These are phyloP conservation scores for Turdus rufiventris DNA, from an alignment of 2,113 vertebrate genomes.

Conservation along the genomic window DNA sequence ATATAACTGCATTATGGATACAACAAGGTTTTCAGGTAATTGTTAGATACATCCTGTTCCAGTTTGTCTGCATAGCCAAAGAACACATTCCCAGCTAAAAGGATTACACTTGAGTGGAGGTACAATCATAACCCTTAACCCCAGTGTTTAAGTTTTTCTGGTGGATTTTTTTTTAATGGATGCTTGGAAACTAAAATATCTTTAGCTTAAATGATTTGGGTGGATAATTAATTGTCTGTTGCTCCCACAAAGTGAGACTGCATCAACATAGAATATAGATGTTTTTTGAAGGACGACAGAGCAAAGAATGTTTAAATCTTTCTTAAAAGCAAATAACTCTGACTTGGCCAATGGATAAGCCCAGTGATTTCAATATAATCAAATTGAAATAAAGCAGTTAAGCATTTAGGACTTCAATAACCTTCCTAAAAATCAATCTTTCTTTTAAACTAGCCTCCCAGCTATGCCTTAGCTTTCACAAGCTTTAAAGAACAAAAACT, in stretches of 20 bases:
- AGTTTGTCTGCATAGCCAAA: not conserved
- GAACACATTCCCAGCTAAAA: not conserved
- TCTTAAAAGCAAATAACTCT: conserved; percentile 37
- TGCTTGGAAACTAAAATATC: not conserved
- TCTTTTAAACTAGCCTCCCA: conserved; percentile 7
- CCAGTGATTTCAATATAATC: conserved; percentile 61
- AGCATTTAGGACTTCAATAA: conserved; percentile 66
- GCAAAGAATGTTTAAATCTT: conserved; percentile 34
- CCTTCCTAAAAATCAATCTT: conserved; percentile 66
- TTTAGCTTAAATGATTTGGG: not conserved
- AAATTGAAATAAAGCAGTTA: conserved; percentile 61
- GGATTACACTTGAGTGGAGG: not conserved
- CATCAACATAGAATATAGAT: not conserved
- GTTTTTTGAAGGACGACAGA: conserved; percentile 25
- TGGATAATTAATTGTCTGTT: not conserved
- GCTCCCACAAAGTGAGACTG: not conserved
- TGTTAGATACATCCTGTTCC: not conserved
- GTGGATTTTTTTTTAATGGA: not conserved
- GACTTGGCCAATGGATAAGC: conserved; percentile 62
- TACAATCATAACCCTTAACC: not conserved
- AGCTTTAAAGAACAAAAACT: not conserved
- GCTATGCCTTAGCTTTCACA: conserved; percentile 7
- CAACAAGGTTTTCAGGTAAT: not conserved
- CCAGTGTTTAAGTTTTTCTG: not conserved
- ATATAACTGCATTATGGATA: not conserved